These are phyloP conservation scores for Melanargia galathea DNA, from an alignment of 2,888 invertebrate species.

Conservation along the genomic window DNA sequence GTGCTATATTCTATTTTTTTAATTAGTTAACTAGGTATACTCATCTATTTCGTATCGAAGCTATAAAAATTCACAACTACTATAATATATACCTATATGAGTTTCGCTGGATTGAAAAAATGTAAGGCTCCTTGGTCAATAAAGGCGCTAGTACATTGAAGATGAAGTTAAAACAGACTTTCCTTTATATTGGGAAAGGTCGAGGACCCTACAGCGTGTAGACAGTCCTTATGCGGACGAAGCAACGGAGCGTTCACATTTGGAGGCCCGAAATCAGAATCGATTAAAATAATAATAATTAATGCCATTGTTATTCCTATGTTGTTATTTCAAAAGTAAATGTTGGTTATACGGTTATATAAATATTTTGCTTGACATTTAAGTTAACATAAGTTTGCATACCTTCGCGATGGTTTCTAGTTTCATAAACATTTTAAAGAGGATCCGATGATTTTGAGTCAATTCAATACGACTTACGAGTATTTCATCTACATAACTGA, in stretches of 20 bases:
- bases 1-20: too few relatives aligned
- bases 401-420: too few relatives aligned
- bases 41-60: too few relatives aligned
- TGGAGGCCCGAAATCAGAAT: slow-evolving; percentile 28
- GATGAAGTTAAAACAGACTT: slow-evolving; percentile 76
- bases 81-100: not conserved
- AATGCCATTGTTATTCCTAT: not conserved
- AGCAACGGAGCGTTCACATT: slow-evolving; percentile 61
- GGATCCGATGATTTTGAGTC: too few relatives aligned
- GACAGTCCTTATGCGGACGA: slow-evolving; percentile 60
- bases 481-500: too few relatives aligned
- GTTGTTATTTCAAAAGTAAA: not conserved
- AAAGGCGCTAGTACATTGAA: slow-evolving; percentile 55
- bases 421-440: too few relatives aligned
- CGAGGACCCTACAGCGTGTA: slow-evolving; percentile 70
- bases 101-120: slow-evolving; percentile 1
- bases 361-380: too few relatives aligned
- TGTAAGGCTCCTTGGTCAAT: slow-evolving; percentile 54
- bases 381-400: too few relatives aligned
- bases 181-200: slow-evolving; percentile 77
- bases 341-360: not conserved
- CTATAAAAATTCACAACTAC: not conserved
- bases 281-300: not conserved
- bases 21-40: too few relatives aligned
- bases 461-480: too few relatives aligned